Base-by-base conservation (phyloP, 2,888 invertebrate genomes). In the Nysson spinosus region DNA sequence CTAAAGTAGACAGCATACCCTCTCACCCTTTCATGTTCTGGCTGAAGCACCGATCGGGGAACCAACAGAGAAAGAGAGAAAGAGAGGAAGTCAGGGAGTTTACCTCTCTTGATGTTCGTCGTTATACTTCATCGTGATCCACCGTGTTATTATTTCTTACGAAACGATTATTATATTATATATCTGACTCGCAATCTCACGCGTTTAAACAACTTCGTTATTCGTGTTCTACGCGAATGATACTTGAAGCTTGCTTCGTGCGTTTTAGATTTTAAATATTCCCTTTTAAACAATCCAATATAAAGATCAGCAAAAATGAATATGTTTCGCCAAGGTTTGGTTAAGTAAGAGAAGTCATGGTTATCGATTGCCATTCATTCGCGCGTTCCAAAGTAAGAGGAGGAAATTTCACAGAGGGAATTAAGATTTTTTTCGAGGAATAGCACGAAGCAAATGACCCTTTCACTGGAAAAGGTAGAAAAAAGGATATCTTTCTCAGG, bases 1-100 rank as follows among this genome's bases (percentile, higher is more conserved):
- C 14, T 44, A 2, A 26, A 37, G 47, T 30, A 44, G 40, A 49
- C 16, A 20, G 14, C 34, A 56, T 49, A 43, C 39, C 34, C n/a
- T 14, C n/a, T 42, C 32, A 6, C 26, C 35, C 35, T 4, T 19
- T 37, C 14, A 26, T n/a, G 9, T 28, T 16, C 17, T 9, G 7
- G 22, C 17, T 9, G 7, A 16, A 6, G n/a, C 26, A 42, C 24
- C 12, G 26, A 14, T 28, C 28, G 43, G 4, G 32, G 14, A n/a
- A n/a, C n/a, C 14, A 12, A 32, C 3, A 4, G 14, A 34, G 4
- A n/a, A n/a, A n/a, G 4, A 16, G 17, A n/a, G 26, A 43, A 9
- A 16, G 7, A 4, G 9, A 4, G 28, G 5, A 2, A 1, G 26
- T 43, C 16, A 3, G 9, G 17, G 28, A 24, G 24, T 24, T 40